Evolutionary conservation across 2,113 vertebrate species (phyloP), one percentile per base, ranked within the genome.

Genomic region (Melanostigma gelatinosum): DNA sequence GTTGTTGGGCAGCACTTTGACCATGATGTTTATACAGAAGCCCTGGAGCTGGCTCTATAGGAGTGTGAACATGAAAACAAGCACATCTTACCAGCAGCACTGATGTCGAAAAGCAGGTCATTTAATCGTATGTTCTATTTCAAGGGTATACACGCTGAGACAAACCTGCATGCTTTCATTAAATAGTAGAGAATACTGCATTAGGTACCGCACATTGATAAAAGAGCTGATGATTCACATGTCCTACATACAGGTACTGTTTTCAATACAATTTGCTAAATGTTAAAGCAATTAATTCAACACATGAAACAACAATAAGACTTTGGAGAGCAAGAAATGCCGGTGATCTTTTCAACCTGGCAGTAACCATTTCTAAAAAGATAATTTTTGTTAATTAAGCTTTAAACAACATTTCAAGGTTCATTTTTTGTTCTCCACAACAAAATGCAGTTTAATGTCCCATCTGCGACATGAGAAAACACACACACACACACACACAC

Each of bases 51-150:
- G 44, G 65, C 24, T 18, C 46, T 42, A n/a, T 12, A 48, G n/a
- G 20, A 58, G 10, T 38, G 15, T 11, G 60, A 67, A 58, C 44
- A 72, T 61, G 46, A 52, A 67, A 58, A 57, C 48, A 54, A 76
- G 18, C 6, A 42, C 70, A 55, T 74, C 44, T 66, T 10, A 78
- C 20, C 36, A 32, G 3, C 11, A 68, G 68, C 32, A 65, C 6
- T 29, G 42, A 52, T 24, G 27, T 75, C 55, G n/a, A 24, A 73
- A 83, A 74, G 22, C 34, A 57, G 11, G 10, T 82, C 44, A 38
- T 48, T 22, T 15, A 57, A 27, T 48, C 20, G 54, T 18, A 57
- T 38, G 11, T 29, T 20, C 0, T 10, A 13, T 65, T 75, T 42
- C 46, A 77, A 68, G 54, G 29, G 12, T 77, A 29, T 29, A 38